Base-by-base conservation (phyloP, 2,888 invertebrate genomes). In the Tubiluchus corallicola region DNA sequence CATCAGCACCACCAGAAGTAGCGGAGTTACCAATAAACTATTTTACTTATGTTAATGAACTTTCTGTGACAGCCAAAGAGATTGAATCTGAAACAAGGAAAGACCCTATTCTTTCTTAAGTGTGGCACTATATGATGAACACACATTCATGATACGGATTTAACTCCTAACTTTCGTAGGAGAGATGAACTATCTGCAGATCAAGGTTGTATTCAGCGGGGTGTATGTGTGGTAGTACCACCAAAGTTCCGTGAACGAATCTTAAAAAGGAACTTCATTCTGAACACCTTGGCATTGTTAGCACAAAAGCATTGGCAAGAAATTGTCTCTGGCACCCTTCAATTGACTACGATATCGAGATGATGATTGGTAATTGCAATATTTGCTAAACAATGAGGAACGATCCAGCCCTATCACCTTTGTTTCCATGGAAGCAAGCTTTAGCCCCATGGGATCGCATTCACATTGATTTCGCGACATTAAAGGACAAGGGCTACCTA, bases 241-340 rank as follows among this genome's bases (percentile, higher is more conserved):
- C 29, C 29, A n/a, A 29, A 29, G n/a, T 29, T 29, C 29, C 29
- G 29, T 29, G 29, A 9, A 29, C 9, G 9, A 29, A 9, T 29
- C 9, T 9, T 29, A 9, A 9, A n/a, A 29, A n/a, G n/a, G 29
- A 29, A 29, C 29, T 47, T 9, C 45, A 47, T 37, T 19, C 38
- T 48, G 21, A 20, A 5, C 48, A 48, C 4, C 43, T 43, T 3
- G 48, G 46, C n/a, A 40, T 48, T 18, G 42, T 38, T 5, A 17
- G 46, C 19, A 47, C 45, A 37, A 48, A 43, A 37, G 40, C 40
- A 5, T 15, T 47, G 2, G 48, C 48, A 4, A 16, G 48, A 13
- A 17, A 21, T 16, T 45, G 45, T 37, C 38, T 48, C 20, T 48
- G 46, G 43, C 43, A 38, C 40, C 46, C 46, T 17, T 21, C 19